Evolutionary conservation across 2,888 invertebrate genomes (phyloP), one percentile per base, ranked within the genome.

Genomic region (Lithophane semibrunnea): DNA sequence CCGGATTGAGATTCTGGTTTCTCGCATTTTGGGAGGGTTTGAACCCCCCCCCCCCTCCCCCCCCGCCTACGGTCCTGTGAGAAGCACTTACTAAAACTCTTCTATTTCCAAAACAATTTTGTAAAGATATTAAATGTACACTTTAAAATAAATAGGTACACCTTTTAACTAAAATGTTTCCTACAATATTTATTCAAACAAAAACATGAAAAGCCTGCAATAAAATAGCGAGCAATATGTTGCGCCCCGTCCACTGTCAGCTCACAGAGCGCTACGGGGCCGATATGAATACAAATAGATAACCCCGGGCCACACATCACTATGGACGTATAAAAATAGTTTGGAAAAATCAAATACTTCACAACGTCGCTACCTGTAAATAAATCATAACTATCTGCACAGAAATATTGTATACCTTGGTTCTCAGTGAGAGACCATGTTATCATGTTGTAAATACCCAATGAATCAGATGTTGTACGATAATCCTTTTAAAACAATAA

Each of bases 211-310:
- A 70, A 67, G 87, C 87, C 87, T 87, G 69, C 71, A 80, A 72
- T 65, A 77, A 85, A 88, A 78, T 66, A 58, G 65, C 52, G 75
- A 77, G 88, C 85, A 81, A 88, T 79, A 79, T 82, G 79, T 76
- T 82, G 66, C 77, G 56, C 21, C 24, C 61, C 47, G 72, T 69
- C 80, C 69, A 88, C 79, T 88, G 87, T 79, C 79, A 77, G 82
- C 74, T 86, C 86, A 69, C 66, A 66, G 65, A 67, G 60, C 64
- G 63, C 56, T 74, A 49, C 81, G 29, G 61, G 54, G 61, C 69
- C 63, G 75, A 82, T 77, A 75, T 77, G 83, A 85, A 88, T 85
- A 88, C 82, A 85, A 79, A 79, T 79, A 85, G 75, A 85, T 77
- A 74, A 73, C 68, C 68, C 65, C 63, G 56, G 58, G 77, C 82